Percentiles rank a stretch among this genome's conserved stretches.
Evolutionary conservation across 2,888 invertebrate species (phyloP).

Genomic region (Sceliomorpha sp.): DNA sequence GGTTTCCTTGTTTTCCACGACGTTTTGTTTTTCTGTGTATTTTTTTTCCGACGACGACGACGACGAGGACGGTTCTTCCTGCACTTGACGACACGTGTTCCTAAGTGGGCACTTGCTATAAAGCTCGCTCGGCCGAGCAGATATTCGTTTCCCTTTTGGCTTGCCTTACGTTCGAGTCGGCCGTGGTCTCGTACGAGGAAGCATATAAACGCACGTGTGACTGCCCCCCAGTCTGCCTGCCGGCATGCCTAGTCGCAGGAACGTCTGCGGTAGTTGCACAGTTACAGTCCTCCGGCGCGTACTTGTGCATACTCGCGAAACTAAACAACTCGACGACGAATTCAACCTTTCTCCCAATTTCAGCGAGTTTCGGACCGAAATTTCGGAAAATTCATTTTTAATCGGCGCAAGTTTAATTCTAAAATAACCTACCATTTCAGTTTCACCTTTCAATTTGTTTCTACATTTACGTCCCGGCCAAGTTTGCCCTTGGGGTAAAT

Average conservation of each 20-base stretch:
- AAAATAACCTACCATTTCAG: too few species aligned
- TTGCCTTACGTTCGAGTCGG: constrained; percentile 38
- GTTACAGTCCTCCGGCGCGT: constrained; percentile 23
- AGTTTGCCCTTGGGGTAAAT: too few species aligned
- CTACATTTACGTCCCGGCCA: too few species aligned
- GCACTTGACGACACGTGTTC: constrained; percentile 64
- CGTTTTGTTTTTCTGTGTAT: constrained; percentile 17
- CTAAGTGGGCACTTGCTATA: constrained; percentile 63
- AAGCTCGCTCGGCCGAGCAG: constrained; percentile 51
- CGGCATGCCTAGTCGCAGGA: constrained; percentile 27
- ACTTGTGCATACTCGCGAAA: too few species aligned
- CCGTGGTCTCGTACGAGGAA: constrained; percentile 36
- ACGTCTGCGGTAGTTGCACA: constrained; percentile 28
- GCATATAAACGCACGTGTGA: constrained; percentile 47
- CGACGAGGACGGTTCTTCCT: constrained; percentile 24
- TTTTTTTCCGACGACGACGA: constrained; percentile 6
- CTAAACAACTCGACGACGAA: too few species aligned
- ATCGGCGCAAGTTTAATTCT: too few species aligned
- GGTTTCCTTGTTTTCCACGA: constrained; percentile 10
- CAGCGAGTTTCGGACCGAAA: too few species aligned
- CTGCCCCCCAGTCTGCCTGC: too few species aligned
- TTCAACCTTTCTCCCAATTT: too few species aligned
- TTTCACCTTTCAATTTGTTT: too few species aligned
- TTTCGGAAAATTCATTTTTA: too few species aligned
- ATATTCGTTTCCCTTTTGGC: constrained; percentile 50